These are phyloP conservation scores for Myiozetetes cayanensis DNA, from an alignment of 2,113 vertebrate species.

Conservation along the genomic window DNA sequence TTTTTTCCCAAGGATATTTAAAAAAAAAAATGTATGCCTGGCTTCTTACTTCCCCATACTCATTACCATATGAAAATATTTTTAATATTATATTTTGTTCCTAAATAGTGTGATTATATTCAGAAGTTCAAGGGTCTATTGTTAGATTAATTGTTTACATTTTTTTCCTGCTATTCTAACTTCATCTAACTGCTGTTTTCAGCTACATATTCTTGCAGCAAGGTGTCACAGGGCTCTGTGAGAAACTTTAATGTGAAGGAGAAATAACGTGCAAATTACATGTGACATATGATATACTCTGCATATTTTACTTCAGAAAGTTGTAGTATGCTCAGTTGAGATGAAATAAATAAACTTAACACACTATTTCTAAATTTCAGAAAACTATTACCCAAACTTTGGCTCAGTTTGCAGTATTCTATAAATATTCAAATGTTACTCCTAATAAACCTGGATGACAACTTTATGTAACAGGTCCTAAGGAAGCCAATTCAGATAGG, in stretches of 20 bases:
- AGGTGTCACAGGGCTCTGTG: neutral
- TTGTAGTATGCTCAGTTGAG: neutral
- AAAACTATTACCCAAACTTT: neutral
- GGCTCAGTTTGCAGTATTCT: neutral
- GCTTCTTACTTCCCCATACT: neutral
- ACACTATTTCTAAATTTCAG: neutral
- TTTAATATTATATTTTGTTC: neutral
- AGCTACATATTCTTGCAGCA: neutral
- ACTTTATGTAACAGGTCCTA: neutral
- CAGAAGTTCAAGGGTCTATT: neutral
- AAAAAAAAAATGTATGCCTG: rapidly evolving
- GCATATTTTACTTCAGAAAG: neutral
- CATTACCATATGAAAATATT: neutral
- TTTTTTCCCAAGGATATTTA: neutral
- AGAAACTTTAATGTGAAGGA: neutral
- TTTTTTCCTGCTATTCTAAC: neutral
- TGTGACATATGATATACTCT: rapidly evolving
- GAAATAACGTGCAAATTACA: neutral
- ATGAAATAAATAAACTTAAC: neutral
- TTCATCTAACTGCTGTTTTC: neutral
- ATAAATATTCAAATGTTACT: neutral
- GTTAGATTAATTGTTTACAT: neutral
- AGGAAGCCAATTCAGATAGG: neutral
- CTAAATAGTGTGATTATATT: neutral
- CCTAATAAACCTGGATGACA: neutral